Base-by-base conservation (phyloP, 2,113 vertebrate species). In the Cinclus cinclus region DNA sequence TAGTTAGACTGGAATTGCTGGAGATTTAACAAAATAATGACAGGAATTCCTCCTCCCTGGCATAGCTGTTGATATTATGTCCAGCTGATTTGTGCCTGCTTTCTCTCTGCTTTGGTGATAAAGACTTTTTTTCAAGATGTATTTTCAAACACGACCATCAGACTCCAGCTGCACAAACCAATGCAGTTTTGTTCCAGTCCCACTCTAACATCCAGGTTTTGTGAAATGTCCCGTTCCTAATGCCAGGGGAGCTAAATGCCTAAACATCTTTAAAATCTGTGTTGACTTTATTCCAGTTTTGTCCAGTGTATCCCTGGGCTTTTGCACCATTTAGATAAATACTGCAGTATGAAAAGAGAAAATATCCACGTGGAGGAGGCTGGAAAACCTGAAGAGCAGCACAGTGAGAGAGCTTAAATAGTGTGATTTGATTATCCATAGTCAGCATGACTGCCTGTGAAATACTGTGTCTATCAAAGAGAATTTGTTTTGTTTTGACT, bases 141-240 rank as follows among this genome's bases (percentile, higher is more conserved):
- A 1, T 94, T 87, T 94, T 90, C 74, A 84, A 77, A 76, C 42
- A 46, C 3, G 7, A 75, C 62, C 35, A 44, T 75, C 69, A 41
- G 74, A 90, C 58, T 93, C 67, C 88, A 93, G 70, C 74, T 92
- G 53, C 74, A 90, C n/a, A 85, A 28, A 88, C 71, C 53, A 93
- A 77, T 73, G 79, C 41, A 42, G 35, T 73, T 92, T 60, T 94
- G 68, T 89, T 78, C 83, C 70, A 82, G 49, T 64, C 44, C 11
- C 60, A 56, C 20, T 58, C 62, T 82, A 64, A 89, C 24, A 83
- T 79, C 5, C 28, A 76, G 41, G 56, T 76, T 94, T 91, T 90
- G 58, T 87, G 67, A 85, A 47, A 79, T 79, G n/a, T 68, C 24
- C 91, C 80, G 41, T 65, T 85, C 37, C 60, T 80, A 69, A 80